Conservation (phyloP, 2,888 invertebrate genomes). For the Cantharis nigra region DNA sequence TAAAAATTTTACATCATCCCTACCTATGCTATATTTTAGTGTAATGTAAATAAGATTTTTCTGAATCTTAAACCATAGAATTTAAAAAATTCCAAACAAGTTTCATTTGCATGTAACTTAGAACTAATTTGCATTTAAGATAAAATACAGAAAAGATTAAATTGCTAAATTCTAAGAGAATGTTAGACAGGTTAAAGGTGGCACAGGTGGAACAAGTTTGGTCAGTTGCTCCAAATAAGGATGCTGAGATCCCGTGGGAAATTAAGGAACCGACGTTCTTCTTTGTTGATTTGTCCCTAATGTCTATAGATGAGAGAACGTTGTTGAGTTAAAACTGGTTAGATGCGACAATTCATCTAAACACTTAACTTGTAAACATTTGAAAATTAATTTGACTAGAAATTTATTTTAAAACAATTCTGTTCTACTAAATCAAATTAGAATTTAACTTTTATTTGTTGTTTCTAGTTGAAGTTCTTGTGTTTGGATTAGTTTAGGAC, state of each 20-base stretch:
- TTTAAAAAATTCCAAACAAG: not conserved
- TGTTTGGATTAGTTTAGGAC: slow-evolving; percentile 22
- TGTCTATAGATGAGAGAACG: slow-evolving; percentile 12
- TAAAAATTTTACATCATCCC: not conserved
- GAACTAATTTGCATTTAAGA: slow-evolving; percentile 18
- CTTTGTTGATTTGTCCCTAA: slow-evolving; percentile 21
- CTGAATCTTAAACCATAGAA: not conserved
- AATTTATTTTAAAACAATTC: not conserved
- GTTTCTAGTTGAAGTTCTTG: slow-evolving; percentile 20
- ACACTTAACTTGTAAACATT: not conserved
- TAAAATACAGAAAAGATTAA: slow-evolving; percentile 5
- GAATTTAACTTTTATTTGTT: not conserved
- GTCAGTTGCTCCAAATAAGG: slow-evolving; percentile 46
- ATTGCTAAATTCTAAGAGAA: slow-evolving; percentile 19
- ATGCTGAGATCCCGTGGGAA: slow-evolving; percentile 51
- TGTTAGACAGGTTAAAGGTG: slow-evolving; percentile 38
- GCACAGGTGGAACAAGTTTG: slow-evolving; percentile 43
- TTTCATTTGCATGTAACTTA: not conserved
- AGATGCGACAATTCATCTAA: not conserved
- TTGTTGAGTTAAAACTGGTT: slow-evolving; percentile 4
- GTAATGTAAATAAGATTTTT: not conserved
- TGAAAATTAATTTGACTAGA: not conserved
- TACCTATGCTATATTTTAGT: not conserved
- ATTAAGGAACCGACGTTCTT: slow-evolving; percentile 40
- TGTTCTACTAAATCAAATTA: not conserved